Base-by-base conservation (phyloP, 2,888 invertebrate genomes). In the Isoperla grammatica region DNA sequence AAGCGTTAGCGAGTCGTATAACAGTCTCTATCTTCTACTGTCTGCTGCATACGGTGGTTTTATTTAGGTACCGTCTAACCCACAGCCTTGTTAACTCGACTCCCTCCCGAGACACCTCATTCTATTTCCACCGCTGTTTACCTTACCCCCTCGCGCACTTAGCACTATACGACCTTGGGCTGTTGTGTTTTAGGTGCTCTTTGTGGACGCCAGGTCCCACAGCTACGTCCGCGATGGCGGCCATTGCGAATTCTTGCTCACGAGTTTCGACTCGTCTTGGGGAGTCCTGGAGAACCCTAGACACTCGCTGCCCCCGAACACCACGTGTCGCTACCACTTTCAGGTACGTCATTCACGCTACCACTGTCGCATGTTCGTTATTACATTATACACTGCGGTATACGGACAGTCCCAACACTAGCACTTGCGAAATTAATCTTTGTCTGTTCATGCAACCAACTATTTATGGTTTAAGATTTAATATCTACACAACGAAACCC, bases 321-420 rank as follows among this genome's bases (percentile, higher is more conserved):
- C 89, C 1, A 88, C 88, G 5, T 90, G 90, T 72, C 84, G 86
- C 62, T 90, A 89, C 73, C 85, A 86, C 71, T 88, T 90, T 71
- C 80, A 81, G 29, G 29, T 29, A 29, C 4, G 29, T n/a, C n/a
- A n/a, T n/a, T n/a, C n/a, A n/a, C n/a, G n/a, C n/a, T n/a, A n/a
- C n/a, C n/a, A n/a, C n/a, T n/a, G n/a, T n/a, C n/a, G n/a, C n/a
- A n/a, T n/a, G n/a, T n/a, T n/a, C n/a, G n/a, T n/a, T n/a, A n/a
- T n/a, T n/a, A n/a, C n/a, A n/a, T n/a, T n/a, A n/a, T n/a, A n/a
- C n/a, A n/a, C n/a, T n/a, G n/a, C n/a, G n/a, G n/a, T n/a, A n/a
- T n/a, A n/a, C n/a, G n/a, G n/a, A n/a, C n/a, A n/a, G n/a, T n/a
- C n/a, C n/a, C n/a, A n/a, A n/a, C n/a, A n/a, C n/a, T n/a, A n/a